Evolutionary conservation across 2,113 vertebrate species (phyloP), one percentile per base, ranked within the genome.

Genomic region (Tychaedon coryphoeus): DNA sequence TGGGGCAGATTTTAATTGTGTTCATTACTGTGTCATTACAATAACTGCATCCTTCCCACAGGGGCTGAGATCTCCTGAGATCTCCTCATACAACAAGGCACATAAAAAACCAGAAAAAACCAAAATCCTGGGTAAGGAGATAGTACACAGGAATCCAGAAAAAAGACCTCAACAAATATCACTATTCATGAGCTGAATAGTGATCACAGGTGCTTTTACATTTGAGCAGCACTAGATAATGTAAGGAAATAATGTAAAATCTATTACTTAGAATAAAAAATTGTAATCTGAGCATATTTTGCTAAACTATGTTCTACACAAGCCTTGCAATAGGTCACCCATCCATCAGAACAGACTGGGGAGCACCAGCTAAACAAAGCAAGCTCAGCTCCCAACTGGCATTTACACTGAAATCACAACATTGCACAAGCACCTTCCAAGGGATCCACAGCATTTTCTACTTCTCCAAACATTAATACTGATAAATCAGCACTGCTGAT

Each of bases 261-360:
- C 28, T 11, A 28, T 28, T 34, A 2, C 28, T 77, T 31, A 51
- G 36, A 74, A 48, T 26, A 81, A 77, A 60, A 69, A 54, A 6
- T 6, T 42, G 65, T 20, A 42, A 56, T 22, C 36, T 50, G 51
- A 56, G 14, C 26, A 3, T 20, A n/a, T 62, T 86, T 81, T 81
- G 18, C 60, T 28, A n/a, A 77, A 73, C 40, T 18, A 2, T 6
- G 16, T 40, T 16, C 72, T 40, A 26, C 0, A 0, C 12, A 54
- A 80, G 40, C 19, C 43, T 40, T 80, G 31, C 60, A 84, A 26
- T 6, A 19, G 24, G 38, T 29, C 12, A 1, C n/a, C 18, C 54
- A 26, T 15, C 23, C 58, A 58, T 8, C 4, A 11, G 25, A 58
- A 45, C 12, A 31, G n/a, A 19, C 47, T 14, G 19, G 53, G 8